Percentiles rank a stretch among this genome's conserved stretches.
phyloP scores from a whole-genome alignment of 2,888 invertebrate genomes.

The Acanthacorydalis orientalis region DNA sequence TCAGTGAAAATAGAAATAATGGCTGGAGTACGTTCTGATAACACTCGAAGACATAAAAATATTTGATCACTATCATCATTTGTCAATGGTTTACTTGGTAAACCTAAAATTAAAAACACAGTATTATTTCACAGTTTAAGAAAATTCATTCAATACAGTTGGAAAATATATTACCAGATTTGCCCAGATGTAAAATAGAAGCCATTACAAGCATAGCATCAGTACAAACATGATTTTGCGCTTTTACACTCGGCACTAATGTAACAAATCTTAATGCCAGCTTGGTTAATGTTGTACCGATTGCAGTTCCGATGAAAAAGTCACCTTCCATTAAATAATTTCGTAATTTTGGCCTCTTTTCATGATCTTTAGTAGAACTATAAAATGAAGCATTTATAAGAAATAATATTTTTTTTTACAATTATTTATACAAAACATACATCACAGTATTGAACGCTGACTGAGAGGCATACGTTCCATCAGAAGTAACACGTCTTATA shows the following conservation, averaged over 20 bases:
- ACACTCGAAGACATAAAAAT: constrained; percentile 59
- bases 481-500: constrained; percentile 77
- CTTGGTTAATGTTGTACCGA: constrained; percentile 84
- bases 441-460: constrained; percentile 80
- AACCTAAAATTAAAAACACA: constrained; percentile 21
- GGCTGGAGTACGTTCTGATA: constrained; percentile 48
- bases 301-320: constrained; percentile 86
- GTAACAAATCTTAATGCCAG: constrained; percentile 58
- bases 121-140: no score
- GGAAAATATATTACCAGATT: constrained; percentile 36
- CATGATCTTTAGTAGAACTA: constrained; percentile 39
- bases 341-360: constrained; percentile 62
- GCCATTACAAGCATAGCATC: constrained; percentile 81
- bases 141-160: no score
- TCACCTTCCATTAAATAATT: constrained; percentile 87
- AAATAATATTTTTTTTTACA: background rate
- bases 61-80: constrained; percentile 89
- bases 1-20: constrained; percentile 54
- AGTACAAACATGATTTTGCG: constrained; percentile 45
- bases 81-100: constrained; percentile 66
- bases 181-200: constrained; percentile 64
- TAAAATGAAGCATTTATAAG: constrained; percentile 1
- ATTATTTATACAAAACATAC: constrained; percentile 28
- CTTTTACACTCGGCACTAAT: constrained; percentile 23
- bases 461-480: constrained; percentile 98